Evolutionary conservation across 2,113 vertebrate genomes (phyloP).

Genomic region (Rhegmatorhina hoffmannsi): DNA sequence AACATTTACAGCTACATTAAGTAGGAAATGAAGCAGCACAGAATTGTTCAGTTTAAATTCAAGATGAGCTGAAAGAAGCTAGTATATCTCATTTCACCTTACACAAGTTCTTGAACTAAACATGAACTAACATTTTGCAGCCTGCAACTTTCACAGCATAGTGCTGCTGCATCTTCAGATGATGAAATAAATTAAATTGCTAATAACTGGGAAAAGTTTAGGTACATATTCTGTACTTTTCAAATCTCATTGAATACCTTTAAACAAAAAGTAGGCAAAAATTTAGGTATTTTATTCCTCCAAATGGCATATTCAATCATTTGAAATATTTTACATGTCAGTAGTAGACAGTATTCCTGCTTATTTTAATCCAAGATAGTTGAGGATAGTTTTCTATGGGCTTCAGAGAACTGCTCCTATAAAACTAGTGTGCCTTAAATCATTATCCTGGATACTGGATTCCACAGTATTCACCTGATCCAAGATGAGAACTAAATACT

Average conservation of each 20-base stretch:
- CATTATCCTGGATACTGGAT: background rate
- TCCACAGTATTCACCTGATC: background rate
- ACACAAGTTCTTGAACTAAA: constrained; percentile 48
- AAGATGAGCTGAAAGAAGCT: constrained; percentile 38
- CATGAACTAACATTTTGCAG: constrained; percentile 32
- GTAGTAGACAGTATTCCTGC: background rate
- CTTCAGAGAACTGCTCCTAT: background rate
- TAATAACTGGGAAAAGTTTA: background rate
- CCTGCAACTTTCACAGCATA: background rate
- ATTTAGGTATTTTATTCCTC: background rate
- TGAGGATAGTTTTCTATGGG: background rate
- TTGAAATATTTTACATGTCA: background rate
- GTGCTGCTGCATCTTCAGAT: background rate
- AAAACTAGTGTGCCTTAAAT: background rate
- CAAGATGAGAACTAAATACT: background rate
- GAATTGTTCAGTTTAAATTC: constrained; percentile 63
- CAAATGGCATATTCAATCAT: background rate
- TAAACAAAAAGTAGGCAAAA: background rate
- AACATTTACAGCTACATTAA: constrained; percentile 70
- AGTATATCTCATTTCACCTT: constrained; percentile 42
- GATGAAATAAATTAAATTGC: background rate
- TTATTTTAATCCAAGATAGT: background rate
- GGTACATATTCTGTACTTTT: background rate
- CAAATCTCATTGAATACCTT: background rate
- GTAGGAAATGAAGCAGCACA: constrained; percentile 67